These are phyloP conservation scores for Crematogaster levior DNA, from an alignment of 2,888 invertebrate species.

Conservation along the genomic window DNA sequence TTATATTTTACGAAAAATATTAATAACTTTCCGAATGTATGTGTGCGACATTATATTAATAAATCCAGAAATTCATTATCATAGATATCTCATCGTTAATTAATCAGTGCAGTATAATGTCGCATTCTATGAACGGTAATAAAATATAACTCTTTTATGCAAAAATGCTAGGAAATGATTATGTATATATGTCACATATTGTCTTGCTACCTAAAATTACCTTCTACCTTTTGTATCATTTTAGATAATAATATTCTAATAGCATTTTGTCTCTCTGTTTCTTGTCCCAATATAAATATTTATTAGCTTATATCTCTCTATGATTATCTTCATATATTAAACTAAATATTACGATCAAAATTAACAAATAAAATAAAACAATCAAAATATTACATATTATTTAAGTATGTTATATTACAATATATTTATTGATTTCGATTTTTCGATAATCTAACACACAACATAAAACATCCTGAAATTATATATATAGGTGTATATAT, in stretches of 20 bases:
- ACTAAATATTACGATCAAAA: too few relatives aligned
- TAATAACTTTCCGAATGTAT: background rate
- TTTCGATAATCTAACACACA: too few relatives aligned
- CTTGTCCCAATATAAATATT: background rate
- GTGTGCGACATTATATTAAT: background rate
- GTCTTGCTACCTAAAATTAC: background rate
- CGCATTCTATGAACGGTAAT: background rate
- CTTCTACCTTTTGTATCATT: background rate
- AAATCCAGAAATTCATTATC: background rate
- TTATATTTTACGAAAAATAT: background rate
- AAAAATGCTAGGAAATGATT: background rate
- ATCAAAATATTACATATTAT: too few relatives aligned
- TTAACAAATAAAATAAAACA: background rate
- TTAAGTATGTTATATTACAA: too few relatives aligned
- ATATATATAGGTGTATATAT: too few relatives aligned
- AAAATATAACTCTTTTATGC: background rate
- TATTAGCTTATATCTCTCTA: background rate
- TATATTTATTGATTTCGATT: too few relatives aligned
- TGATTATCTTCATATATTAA: background rate
- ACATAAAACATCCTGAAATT: too few relatives aligned
- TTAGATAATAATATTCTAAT: background rate
- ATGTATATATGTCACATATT: constrained; percentile 17
- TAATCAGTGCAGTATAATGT: background rate
- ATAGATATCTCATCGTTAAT: background rate
- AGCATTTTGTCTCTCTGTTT: background rate